Percentiles rank a stretch among this genome's conserved stretches.
Evolutionary conservation across 2,888 invertebrate genomes (phyloP).

Genomic region (Dicyrtomina minuta): DNA sequence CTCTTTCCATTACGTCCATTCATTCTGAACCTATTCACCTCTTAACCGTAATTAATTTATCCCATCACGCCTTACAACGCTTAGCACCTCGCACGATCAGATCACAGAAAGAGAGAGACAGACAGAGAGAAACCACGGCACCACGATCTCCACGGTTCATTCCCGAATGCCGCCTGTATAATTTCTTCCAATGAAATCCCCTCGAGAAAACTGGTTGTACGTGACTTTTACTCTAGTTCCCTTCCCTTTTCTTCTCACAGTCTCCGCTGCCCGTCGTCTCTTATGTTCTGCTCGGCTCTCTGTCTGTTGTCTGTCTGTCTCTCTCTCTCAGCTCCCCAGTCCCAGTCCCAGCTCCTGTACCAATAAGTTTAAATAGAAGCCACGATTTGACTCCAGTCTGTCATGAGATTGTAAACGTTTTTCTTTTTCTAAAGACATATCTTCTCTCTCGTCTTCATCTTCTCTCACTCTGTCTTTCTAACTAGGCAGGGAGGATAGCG

Average conservation of each 20-base stretch:
- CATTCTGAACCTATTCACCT: conserved; percentile 28
- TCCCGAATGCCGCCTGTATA: neutral
- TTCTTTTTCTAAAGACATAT: neutral
- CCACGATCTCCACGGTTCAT: too few species aligned
- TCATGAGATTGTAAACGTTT: neutral
- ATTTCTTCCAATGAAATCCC: conserved; percentile 2
- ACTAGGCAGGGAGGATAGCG: too few species aligned
- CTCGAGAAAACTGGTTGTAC: conserved; percentile 12
- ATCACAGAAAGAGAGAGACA: too few species aligned
- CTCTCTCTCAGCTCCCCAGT: neutral
- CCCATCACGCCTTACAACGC: conserved; percentile 19
- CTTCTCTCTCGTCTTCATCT: neutral
- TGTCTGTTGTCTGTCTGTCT: neutral
- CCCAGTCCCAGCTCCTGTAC: neutral
- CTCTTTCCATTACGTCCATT: conserved; percentile 24
- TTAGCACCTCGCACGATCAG: neutral
- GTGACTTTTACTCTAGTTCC: conserved; percentile 10
- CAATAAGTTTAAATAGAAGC: too few species aligned
- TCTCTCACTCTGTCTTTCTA: neutral
- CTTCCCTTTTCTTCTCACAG: neutral
- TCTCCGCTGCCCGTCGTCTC: neutral
- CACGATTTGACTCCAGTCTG: neutral
- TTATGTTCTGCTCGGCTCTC: neutral
- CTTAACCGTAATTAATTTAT: conserved; percentile 34
- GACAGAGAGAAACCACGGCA: too few species aligned